Evolutionary conservation across 64 coral and sea anemone species (phyloP).

Genomic region (Actinia tenebrosa): DNA sequence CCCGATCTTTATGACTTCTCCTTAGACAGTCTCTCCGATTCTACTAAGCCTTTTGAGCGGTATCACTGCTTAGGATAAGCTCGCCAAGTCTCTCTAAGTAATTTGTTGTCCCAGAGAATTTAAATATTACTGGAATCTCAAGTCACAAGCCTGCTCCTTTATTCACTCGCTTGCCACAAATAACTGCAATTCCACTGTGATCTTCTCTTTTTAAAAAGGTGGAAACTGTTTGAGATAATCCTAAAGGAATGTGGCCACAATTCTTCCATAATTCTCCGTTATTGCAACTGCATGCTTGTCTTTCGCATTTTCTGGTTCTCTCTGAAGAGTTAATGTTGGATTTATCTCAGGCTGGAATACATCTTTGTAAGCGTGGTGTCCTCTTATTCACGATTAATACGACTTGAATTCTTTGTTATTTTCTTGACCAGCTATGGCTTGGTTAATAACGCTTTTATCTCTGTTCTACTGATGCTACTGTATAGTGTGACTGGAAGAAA

Average conservation of each 20-base stretch:
- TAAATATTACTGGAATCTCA: conserved; percentile 44
- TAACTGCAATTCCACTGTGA: conserved; percentile 21
- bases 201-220: conserved; percentile 43
- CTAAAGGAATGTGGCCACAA: conserved; percentile 53
- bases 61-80: conserved; percentile 25
- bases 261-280: conserved; percentile 25
- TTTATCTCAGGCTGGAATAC: conserved; percentile 7
- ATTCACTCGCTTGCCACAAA: conserved; percentile 47
- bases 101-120: conserved; percentile 29
- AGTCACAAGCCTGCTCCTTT: conserved; percentile 43
- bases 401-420: not conserved
- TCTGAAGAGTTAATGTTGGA: conserved; percentile 19
- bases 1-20: too few species aligned
- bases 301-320: conserved; percentile 55
- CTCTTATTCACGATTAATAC: conserved; percentile 38
- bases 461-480: too few species aligned
- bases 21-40: too few species aligned
- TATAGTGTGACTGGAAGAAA: too few species aligned
- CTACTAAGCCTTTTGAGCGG: too few species aligned
- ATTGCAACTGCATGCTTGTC: conserved; percentile 23
- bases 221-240: conserved; percentile 30
- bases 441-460: too few species aligned
- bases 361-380: conserved; percentile 33
- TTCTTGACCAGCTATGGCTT: not conserved
- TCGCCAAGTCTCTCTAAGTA: conserved; percentile 59